Base-by-base conservation (phyloP, 2,113 vertebrate species). In the Brienomyrus longianalis region DNA sequence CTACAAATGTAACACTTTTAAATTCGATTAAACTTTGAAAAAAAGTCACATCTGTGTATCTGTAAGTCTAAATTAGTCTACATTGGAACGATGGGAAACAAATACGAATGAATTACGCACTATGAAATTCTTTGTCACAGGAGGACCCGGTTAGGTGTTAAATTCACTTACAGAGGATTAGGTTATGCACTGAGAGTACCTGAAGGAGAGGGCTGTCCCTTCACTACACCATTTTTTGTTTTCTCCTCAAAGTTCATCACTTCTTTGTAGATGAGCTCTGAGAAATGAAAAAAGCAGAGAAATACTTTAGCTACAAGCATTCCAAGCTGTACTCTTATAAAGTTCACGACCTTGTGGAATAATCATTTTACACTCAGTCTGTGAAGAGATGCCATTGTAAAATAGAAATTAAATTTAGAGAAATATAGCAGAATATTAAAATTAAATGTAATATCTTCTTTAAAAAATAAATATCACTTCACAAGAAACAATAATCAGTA, bases 161-260 rank as follows among this genome's bases (percentile, higher is more conserved):
- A 94, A 95, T 95, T 94, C 92, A 96, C 96, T 96, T 96, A 96
- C 96, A 96, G 96, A 95, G 95, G 92, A 93, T 95, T 95, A 96
- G 94, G 94, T 95, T 96, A 97, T 96, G 96, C 95, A 96, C 95
- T 96, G 96, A 97, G 98, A 97, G 98, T 99, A 99, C 98, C 98
- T 99, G 98, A 99, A 97, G 98, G 98, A 96, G 98, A 98, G 93
- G 98, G 98, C 85, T 99, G 98, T 95, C 98, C 98, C 97, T 99
- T 99, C 94, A 99, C 98, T 93, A 99, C 98, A 0, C 98, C 98
- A 89, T 99, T 99, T 97, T 99, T 99, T 93, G 97, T 99, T 94
- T 98, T 98, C 95, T 99, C 98, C 97, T 99, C 98, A 89, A 98
- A 99, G 96, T 97, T 99, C 98, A 99, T 99, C 94, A 99, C 98